phyloP scores from a whole-genome alignment of 2,888 invertebrate species.

The Gordius sp. region DNA sequence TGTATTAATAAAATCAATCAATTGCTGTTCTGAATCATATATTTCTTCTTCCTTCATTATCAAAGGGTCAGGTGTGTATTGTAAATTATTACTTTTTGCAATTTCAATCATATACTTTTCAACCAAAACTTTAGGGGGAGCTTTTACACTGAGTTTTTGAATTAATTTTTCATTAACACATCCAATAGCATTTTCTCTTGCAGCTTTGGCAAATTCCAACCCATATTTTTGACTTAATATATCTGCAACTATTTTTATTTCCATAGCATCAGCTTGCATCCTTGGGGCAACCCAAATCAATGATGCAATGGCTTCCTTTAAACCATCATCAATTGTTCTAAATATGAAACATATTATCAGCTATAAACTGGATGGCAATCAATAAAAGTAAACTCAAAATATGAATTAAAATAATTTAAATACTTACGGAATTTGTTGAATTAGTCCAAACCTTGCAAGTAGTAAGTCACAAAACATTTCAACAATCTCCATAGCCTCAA shows the following conservation, averaged over 20 bases:
- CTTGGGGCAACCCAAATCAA: constrained; percentile 90
- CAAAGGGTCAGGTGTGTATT: constrained; percentile 76
- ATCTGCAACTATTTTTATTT: constrained; percentile 45
- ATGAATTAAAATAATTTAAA: background rate
- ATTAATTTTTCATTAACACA: constrained; percentile 68
- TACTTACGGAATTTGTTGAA: constrained; percentile 71
- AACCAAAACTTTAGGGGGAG: constrained; percentile 72
- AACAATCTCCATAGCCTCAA: constrained; percentile 91
- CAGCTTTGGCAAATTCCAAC: constrained; percentile 63
- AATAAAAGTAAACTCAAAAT: background rate
- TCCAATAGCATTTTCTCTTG: constrained; percentile 49
- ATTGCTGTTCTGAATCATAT: background rate
- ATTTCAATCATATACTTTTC: constrained; percentile 79
- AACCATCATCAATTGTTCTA: constrained; percentile 57
- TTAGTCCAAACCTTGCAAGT: constrained; percentile 72
- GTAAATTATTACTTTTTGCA: constrained; percentile 71
- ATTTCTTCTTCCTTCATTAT: constrained; percentile 26
- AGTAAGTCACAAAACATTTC: constrained; percentile 97
- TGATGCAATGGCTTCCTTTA: constrained; percentile 76
- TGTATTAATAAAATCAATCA: background rate
- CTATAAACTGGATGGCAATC: background rate
- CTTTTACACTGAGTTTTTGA: constrained; percentile 58
- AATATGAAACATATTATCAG: background rate
- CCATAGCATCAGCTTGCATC: constrained; percentile 35
- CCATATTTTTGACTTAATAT: constrained; percentile 71